phyloP scores from a whole-genome alignment of 2,888 invertebrate species.

The Brenthis hecate region DNA sequence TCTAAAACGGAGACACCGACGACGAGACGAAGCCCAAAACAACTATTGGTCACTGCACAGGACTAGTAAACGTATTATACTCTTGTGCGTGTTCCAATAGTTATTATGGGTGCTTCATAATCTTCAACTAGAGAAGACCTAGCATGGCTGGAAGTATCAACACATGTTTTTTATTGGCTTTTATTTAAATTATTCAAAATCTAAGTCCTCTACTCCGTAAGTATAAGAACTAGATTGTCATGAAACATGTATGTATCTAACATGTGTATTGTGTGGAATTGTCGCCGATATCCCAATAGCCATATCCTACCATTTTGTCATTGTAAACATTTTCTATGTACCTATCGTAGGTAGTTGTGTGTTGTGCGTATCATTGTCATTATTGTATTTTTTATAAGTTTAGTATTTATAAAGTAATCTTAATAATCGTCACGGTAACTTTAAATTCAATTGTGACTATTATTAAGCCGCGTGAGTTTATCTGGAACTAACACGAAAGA shows the following conservation, averaged over 20 bases:
- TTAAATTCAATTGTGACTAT: no score
- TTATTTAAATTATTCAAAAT: conserved; percentile 30
- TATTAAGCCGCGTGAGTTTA: no score
- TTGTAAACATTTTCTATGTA: conserved; percentile 7
- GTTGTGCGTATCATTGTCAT: conserved; percentile 10
- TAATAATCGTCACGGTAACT: no score
- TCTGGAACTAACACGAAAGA: no score
- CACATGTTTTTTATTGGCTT: conserved; percentile 37
- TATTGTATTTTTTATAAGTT: conserved; percentile 1
- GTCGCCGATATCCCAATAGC: conserved; percentile 5
- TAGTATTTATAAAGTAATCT: neutral
- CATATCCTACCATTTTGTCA: conserved; percentile 7
- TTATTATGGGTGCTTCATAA: conserved; percentile 91
- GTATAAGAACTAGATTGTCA: conserved; percentile 23
- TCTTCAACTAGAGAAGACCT: conserved; percentile 51
- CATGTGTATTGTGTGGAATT: conserved; percentile 11
- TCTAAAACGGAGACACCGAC: conserved; percentile 24
- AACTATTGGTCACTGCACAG: conserved; percentile 99
- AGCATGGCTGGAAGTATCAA: conserved; percentile 18
- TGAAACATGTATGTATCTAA: neutral
- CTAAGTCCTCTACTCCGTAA: conserved; percentile 31
- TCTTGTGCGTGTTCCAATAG: conserved; percentile 99
- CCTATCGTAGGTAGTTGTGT: neutral
- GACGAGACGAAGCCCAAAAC: conserved; percentile 87
- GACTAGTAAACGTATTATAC: conserved; percentile 91